Base-by-base conservation (phyloP, 1,140 invertebrate genomes). In the Drosophila trapezifrons region DNA sequence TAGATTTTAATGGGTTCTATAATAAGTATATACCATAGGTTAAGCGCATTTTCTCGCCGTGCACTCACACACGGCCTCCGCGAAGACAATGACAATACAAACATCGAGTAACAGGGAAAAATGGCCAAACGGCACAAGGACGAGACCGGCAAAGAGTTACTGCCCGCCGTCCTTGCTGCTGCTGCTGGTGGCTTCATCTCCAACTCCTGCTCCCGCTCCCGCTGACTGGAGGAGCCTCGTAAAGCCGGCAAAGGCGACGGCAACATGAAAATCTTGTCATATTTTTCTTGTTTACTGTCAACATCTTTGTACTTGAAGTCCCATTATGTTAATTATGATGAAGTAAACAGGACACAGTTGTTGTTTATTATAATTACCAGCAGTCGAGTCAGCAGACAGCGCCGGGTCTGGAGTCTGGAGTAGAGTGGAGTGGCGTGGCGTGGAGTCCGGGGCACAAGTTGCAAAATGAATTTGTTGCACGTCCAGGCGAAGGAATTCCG, bases 241-340 rank as follows among this genome's bases (percentile, higher is more conserved):
- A 82, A 80, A 76, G 29, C 57, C 65, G 70, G 63, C 46, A 13
- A 54, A 55, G 64, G 52, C 80, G 70, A 81, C 60, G 72, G 64
- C 64, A 89, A 90, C 83, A 90, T 90, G 85, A 78, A 87, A 87
- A 87, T 87, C 84, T 87, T 87, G 83, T 87, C 83, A 87, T 87
- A 87, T 87, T 87, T 87, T 87, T 87, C 83, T 89, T 87, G 84
- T 87, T 87, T 87, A 89, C 83, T 89, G 80, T 87, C 83, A 87
- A 87, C 83, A 87, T 89, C 80, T 90, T 90, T 87, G 84, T 87
- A 87, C 83, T 87, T 87, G 80, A 89, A 87, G 83, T 87, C 84
- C 83, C 84, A 87, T 87, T 87, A 87, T 87, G 83, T 89, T 87
- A 87, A 87, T 87, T 87, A 87, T 87, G 83, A 87, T 87, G 83